Percentiles rank a stretch among this genome's conserved stretches.
Evolutionary conservation across 2,113 vertebrate genomes (phyloP).

Genomic region (Neolamprologus hecqui): DNA sequence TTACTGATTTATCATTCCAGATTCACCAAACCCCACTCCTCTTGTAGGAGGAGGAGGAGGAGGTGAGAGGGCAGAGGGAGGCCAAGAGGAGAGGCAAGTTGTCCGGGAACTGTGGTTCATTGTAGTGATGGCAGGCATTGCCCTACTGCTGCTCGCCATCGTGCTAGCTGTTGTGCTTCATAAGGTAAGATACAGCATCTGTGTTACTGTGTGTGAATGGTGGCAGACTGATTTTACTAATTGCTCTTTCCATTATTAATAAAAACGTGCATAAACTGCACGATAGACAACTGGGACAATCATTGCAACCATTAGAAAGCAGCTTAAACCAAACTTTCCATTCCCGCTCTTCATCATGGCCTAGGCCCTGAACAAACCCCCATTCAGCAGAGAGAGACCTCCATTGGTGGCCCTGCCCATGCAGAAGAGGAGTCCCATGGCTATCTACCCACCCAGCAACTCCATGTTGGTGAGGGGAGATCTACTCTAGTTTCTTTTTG

Average conservation of each 20-base stretch:
- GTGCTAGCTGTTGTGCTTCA: conserved; percentile 81
- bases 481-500: background rate
- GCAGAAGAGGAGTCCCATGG: conserved; percentile 79
- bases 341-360: conserved; percentile 57
- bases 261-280: background rate
- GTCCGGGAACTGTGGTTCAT: conserved; percentile 91
- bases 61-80: conserved; percentile 63
- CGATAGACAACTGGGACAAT: background rate
- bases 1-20: conserved; percentile 42
- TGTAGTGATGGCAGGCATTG: conserved; percentile 78
- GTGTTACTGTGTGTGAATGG: background rate
- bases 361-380: conserved; percentile 79
- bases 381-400: conserved; percentile 81
- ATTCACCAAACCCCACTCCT: conserved; percentile 71
- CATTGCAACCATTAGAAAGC: background rate
- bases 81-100: conserved; percentile 39
- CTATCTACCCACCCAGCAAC: conserved; percentile 77
- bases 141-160: conserved; percentile 83
- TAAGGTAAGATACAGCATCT: conserved; percentile 34
- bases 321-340: background rate
- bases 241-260: background rate
- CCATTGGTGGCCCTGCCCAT: conserved; percentile 76
- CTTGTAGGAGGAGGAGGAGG: conserved; percentile 69
- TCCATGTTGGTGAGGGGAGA: conserved; percentile 73
- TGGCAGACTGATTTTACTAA: background rate